Evolutionary conservation across 2,113 vertebrate species (phyloP).

Genomic region (Cololabis saira): DNA sequence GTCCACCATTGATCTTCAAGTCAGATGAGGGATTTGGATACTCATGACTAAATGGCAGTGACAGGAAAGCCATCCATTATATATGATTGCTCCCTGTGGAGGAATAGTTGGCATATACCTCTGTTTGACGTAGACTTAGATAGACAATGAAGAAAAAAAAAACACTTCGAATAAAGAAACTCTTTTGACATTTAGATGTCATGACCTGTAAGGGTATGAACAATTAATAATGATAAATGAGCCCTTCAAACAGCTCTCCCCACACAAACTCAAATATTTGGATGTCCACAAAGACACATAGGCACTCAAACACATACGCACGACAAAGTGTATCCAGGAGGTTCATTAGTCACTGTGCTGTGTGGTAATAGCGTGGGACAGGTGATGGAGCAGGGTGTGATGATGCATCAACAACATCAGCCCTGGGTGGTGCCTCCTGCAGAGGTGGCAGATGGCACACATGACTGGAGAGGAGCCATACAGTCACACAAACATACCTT

Average conservation of each 20-base stretch:
- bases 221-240: constrained; percentile 56
- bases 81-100: constrained; percentile 68
- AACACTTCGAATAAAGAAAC: constrained; percentile 25
- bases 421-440: constrained; percentile 79
- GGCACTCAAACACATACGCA: constrained; percentile 9
- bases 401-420: constrained; percentile 84
- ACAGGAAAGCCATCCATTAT: constrained; percentile 73
- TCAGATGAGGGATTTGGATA: constrained; percentile 61
- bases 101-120: constrained; percentile 55
- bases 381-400: constrained; percentile 82
- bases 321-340: constrained; percentile 50
- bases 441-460: constrained; percentile 83
- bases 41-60: constrained; percentile 71
- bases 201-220: constrained; percentile 42
- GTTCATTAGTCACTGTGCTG: constrained; percentile 72
- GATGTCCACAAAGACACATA: constrained; percentile 1
- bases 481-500: constrained; percentile 8
- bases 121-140: constrained; percentile 61
- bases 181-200: constrained; percentile 57
- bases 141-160: constrained; percentile 37
- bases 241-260: constrained; percentile 23
- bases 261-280: constrained; percentile 11
- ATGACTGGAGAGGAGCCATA: constrained; percentile 76
- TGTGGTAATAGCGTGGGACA: constrained; percentile 76
- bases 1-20: constrained; percentile 69